A percentile compares a stretch with the other conserved stretches of the same genome.
These are phyloP conservation scores for Chelmon rostratus DNA, from an alignment of 2,797 vertebrate genomes.

Conservation along the genomic window DNA sequence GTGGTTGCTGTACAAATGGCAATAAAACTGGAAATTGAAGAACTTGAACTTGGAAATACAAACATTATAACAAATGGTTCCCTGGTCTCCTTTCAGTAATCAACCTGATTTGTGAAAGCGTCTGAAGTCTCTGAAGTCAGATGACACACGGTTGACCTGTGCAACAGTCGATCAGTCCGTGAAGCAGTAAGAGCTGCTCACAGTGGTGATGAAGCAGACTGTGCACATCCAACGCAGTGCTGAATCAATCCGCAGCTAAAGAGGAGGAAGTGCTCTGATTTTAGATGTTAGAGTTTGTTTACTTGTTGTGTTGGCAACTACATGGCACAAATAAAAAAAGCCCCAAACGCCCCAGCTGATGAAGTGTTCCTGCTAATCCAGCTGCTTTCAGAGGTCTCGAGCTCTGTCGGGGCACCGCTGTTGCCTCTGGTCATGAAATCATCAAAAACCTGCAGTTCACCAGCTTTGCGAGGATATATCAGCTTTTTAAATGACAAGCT, in stretches of 20 bases:
- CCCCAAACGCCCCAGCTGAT: neutral
- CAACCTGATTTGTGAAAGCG: neutral
- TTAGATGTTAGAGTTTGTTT: neutral
- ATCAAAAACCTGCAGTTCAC: neutral
- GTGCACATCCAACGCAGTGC: neutral
- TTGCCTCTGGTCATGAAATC: no score
- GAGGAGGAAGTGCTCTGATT: neutral
- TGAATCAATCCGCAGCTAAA: slow-evolving; percentile 2
- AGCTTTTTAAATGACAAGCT: no score
- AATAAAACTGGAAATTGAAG: neutral
- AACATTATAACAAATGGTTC: neutral
- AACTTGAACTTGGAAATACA: neutral
- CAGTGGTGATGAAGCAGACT: neutral
- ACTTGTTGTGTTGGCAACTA: neutral
- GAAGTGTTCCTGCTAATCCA: neutral
- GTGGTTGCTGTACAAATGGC: neutral
- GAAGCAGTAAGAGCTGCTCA: neutral
- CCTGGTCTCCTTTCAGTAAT: neutral
- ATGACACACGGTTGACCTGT: slow-evolving; percentile 7
- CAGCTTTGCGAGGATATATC: neutral
- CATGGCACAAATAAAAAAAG: no score
- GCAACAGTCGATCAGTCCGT: slow-evolving; percentile 5
- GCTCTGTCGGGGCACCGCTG: neutral
- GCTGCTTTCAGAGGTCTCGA: neutral
- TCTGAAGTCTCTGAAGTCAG: neutral